A percentile compares a stretch with the other conserved stretches of the same genome.
Evolutionary conservation across 2,797 vertebrate genomes (phyloP).

Genomic region (Anabacerthia variegaticeps): DNA sequence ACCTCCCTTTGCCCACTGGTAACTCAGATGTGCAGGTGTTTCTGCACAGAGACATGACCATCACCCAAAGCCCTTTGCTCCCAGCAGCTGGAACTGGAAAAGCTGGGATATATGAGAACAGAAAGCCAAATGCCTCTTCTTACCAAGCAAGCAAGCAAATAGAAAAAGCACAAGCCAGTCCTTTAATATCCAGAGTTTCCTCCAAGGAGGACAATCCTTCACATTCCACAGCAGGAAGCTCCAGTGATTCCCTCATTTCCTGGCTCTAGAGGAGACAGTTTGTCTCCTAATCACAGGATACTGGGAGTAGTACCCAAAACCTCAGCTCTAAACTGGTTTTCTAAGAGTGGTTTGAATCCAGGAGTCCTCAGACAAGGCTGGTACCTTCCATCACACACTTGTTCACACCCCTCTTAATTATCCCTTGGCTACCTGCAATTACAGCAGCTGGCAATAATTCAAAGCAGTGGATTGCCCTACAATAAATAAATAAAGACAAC

Average conservation of each 20-base stretch:
- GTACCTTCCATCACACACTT: not conserved
- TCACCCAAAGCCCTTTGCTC: not conserved
- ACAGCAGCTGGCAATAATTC: not conserved
- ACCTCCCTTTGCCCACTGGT: not conserved
- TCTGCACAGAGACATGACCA: not conserved
- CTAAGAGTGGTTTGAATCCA: not conserved
- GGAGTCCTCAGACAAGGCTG: not conserved
- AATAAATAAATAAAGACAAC: not conserved
- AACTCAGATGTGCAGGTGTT: not conserved
- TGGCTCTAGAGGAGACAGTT: not conserved
- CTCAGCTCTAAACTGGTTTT: not conserved
- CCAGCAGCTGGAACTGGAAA: not conserved
- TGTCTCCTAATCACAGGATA: not conserved
- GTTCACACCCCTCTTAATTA: not conserved
- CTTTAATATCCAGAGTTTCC: not conserved
- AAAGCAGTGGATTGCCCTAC: not conserved
- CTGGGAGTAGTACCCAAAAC: not conserved
- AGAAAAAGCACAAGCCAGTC: not conserved
- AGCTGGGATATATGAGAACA: not conserved
- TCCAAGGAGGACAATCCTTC: not conserved
- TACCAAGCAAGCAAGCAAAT: rapidly evolving
- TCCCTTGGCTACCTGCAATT: not conserved
- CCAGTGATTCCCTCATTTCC: not conserved
- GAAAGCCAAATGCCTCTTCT: not conserved
- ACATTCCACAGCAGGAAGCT: not conserved